A percentile compares a stretch with the other conserved stretches of the same genome.
Evolutionary conservation across 2,113 vertebrate species (phyloP).

Genomic region (Scytalopus superciliaris): DNA sequence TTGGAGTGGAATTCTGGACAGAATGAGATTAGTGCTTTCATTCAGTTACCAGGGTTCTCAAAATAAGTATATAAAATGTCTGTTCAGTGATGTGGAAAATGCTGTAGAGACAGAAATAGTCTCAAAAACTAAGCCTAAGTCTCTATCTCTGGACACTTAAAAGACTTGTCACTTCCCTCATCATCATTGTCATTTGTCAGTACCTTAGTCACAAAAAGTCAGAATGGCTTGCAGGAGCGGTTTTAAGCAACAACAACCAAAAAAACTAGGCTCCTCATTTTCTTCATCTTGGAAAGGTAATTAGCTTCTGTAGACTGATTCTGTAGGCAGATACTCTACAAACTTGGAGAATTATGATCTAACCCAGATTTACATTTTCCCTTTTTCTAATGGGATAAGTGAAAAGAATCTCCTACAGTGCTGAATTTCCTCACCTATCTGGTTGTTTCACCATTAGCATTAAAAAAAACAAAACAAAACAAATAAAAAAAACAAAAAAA

Average conservation of each 20-base stretch:
- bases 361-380: background rate
- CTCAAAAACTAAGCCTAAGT: background rate
- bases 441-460: background rate
- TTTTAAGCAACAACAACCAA: background rate
- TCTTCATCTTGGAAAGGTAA: background rate
- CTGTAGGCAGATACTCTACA: background rate
- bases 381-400: background rate
- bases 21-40: background rate
- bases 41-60: background rate
- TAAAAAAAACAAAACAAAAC: background rate
- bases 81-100: background rate
- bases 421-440: background rate
- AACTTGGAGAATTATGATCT: background rate
- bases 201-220: background rate
- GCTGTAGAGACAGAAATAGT: background rate
- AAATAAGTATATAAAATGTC: background rate
- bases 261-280: background rate
- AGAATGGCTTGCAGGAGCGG: background rate
- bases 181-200: background rate
- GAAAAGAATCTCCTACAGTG: background rate
- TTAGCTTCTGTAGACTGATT: background rate
- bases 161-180: background rate
- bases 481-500: too few relatives aligned
- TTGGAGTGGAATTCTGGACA: background rate
- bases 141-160: background rate